Base-by-base conservation (phyloP, 1,140 invertebrate species). In the Polypedilum vanderplanki region DNA sequence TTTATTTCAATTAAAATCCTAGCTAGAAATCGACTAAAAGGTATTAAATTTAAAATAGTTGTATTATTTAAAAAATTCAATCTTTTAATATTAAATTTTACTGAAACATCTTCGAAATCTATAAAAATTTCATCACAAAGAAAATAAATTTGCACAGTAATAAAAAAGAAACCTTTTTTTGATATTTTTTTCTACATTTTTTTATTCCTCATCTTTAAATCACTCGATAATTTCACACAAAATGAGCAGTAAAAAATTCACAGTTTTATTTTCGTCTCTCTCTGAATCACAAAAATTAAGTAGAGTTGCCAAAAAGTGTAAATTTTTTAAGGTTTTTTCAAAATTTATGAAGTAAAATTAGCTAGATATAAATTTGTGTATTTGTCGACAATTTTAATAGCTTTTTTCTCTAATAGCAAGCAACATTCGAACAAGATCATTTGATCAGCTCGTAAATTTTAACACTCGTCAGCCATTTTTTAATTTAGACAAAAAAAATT, bases 281-380 rank as follows among this genome's bases (percentile, higher is more conserved):
- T 57, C 46, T 57, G 46, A 57, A 4, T n/a, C 46, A 57, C 46
- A 1, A 15, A 46, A 57, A 57, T n/a, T n/a, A 57, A 57, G 46
- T 15, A n/a, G 10, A 57, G 10, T 57, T 57, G 46, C 46, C 46
- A 57, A 57, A 57, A 12, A 15, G 3, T 57, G 12, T 9, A 15
- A n/a, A n/a, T 57, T 57, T 46, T 46, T 46, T 46, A 46, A 46
- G 15, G 5, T 41, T 41, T 10, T 46, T 46, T 46, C n/a, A 22
- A 70, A 70, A 70, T 70, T 70, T 70, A 70, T 70, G 4, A 70
- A 70, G 65, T 70, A 1, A 20, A 70, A 70, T 70, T 70, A 70
- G 17, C 17, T 17, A 70, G 8, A 3, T 8, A 70, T 70, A 70
- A 70, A 70, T 70, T 70, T 70, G 46, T 15, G 46, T 15, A 15